A percentile compares a stretch with the other conserved stretches of the same genome.
Conservation (phyloP, 2,113 vertebrate species). For the Danionella cerebrum region DNA sequence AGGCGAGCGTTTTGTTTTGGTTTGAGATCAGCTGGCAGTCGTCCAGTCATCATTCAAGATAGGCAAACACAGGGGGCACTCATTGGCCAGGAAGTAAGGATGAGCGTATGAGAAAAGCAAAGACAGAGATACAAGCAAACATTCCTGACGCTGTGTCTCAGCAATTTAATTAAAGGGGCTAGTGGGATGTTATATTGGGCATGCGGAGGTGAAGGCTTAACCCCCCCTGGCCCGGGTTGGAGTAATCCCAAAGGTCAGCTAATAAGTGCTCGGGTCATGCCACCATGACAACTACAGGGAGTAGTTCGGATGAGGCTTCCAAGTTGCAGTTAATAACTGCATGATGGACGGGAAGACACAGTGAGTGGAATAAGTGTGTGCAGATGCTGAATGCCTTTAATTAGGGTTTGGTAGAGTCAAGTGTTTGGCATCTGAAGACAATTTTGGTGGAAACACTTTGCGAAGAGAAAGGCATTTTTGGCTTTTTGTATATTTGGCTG, state of each 20-base stretch:
- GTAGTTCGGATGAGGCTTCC: neutral
- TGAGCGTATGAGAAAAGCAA: constrained; percentile 60
- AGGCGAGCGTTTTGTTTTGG: neutral
- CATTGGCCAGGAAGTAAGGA: neutral
- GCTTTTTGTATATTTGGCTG: neutral
- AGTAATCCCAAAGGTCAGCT: constrained; percentile 49
- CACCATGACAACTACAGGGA: constrained; percentile 53
- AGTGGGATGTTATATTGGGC: constrained; percentile 55
- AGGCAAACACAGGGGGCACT: neutral
- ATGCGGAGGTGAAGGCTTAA: constrained; percentile 50
- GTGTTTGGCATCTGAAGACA: neutral
- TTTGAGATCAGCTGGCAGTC: constrained; percentile 1
- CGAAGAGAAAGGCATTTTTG: neutral
- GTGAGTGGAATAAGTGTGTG: neutral
- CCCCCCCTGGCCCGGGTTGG: constrained; percentile 33
- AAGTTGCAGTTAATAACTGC: constrained; percentile 17
- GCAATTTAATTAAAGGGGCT: constrained; percentile 82
- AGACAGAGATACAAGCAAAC: constrained; percentile 56
- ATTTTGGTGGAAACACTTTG: constrained; percentile 1
- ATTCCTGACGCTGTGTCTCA: constrained; percentile 74
- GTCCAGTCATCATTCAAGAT: neutral
- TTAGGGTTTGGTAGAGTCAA: neutral
- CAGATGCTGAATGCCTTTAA: constrained; percentile 2
- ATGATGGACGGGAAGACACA: constrained; percentile 7
- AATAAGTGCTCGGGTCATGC: constrained; percentile 44